Evolutionary conservation across 2,113 vertebrate genomes (phyloP), one percentile per base, ranked within the genome.

Genomic region (Channa argus): DNA sequence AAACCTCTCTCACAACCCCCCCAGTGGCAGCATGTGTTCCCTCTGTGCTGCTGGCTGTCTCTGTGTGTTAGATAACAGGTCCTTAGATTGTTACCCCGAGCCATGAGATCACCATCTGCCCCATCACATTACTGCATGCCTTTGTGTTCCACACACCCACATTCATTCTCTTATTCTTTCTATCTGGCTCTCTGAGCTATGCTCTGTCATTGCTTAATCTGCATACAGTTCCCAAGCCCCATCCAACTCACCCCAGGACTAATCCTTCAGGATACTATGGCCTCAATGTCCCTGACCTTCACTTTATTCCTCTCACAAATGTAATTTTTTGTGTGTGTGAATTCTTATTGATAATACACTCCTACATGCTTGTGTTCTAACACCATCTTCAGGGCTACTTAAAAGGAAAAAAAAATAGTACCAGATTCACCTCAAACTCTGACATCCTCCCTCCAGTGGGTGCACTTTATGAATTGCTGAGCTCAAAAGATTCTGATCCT

Each of bases 21-120:
- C 83, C 79, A 55, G 58, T 56, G 66, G 86, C 72, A 64, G 82
- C 60, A 74, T 76, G 82, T 86, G 81, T 75, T 84, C 67, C 74
- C 74, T 69, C 15, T 1, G 56, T 68, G 71, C 81, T 84, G 81
- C 79, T 68, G 71, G 67, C 79, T 84, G 75, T 81, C 83, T 81
- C 70, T 68, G 49, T 77, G n/a, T 41, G 75, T 89, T 92, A 90
- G 83, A 82, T 91, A 88, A 89, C 85, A 63, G 77, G 83, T 86
- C 77, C 69, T 91, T 79, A 77, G 86, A 92, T 79, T 76, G 65
- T 83, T 77, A 68, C 86, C 77, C 64, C n/a, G 0, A 79, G 90
- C 85, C 64, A 66, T 37, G 59, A 86, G 86, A 86, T 86, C 85
- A 59, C 90, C 90, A 92, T 90, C 85, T 92, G 91, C 88, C 89